Evolutionary conservation across 1,140 invertebrate species (phyloP).

Genomic region (Bombus confusus): DNA sequence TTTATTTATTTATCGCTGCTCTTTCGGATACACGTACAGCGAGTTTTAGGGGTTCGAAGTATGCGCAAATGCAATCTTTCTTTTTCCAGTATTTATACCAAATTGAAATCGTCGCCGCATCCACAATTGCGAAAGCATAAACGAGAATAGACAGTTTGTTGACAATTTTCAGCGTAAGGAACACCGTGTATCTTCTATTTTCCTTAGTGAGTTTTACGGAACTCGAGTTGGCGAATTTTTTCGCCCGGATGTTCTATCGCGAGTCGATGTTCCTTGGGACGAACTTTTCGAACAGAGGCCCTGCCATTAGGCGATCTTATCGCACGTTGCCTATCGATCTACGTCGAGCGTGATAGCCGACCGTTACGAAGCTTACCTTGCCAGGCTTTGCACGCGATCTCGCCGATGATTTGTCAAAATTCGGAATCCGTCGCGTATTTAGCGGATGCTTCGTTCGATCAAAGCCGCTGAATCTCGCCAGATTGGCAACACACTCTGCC

Average conservation of each 20-base stretch:
- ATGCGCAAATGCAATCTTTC: too few relatives aligned
- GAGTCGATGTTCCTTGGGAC: not conserved
- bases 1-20: too few relatives aligned
- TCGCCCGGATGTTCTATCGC: not conserved
- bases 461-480: not conserved
- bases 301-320: constrained; percentile 12
- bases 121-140: too few relatives aligned
- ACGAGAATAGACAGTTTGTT: too few relatives aligned
- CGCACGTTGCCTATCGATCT: not conserved
- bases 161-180: too few relatives aligned
- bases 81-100: too few relatives aligned
- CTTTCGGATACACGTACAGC: too few relatives aligned
- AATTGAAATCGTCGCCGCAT: too few relatives aligned
- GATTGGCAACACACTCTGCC: not conserved
- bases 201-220: too few relatives aligned
- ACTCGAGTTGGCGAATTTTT: too few relatives aligned
- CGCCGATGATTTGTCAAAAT: not conserved
- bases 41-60: too few relatives aligned
- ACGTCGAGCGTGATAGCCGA: constrained; percentile 5
- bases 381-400: not conserved
- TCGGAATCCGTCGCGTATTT: not conserved
- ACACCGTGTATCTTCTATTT: too few relatives aligned
- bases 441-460: not conserved
- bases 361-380: not conserved
- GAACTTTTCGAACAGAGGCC: not conserved